Evolutionary conservation across 2,888 invertebrate genomes (phyloP), one percentile per base, ranked within the genome.

Genomic region (Metopia argyrocephala): DNA sequence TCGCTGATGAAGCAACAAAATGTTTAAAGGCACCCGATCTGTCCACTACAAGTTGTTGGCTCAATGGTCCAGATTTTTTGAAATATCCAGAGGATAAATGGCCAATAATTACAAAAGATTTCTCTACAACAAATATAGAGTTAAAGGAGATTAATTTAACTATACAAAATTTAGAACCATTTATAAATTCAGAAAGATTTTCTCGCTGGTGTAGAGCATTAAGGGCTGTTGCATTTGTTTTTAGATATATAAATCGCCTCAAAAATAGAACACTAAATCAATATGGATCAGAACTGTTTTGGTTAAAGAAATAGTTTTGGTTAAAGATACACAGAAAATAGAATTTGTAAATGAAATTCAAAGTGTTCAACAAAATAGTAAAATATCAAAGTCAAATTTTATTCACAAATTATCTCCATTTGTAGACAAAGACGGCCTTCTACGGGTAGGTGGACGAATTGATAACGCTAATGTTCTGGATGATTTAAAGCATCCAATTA

Each of bases 141-240:
- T n/a, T 68, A 15, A 79, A 65, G 25, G 52, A 78, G 4, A 15
- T 52, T 20, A 21, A 65, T 15, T 18, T 64, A 18, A 18, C 6
- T 12, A 28, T 28, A 23, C 9, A 71, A 28, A 46, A 66, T 61
- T 1, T 71, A 7, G 38, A 71, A 46, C 28, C 2, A n/a, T n/a
- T 78, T 52, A 46, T 78, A 46, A 65, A 73, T 6, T 21, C 54
- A 3, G 3, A 76, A 50, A 38, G 65, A 18, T 76, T 81, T 76
- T 81, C 78, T 27, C 52, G 57, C 1, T 80, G 80, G 76, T 38
- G 52, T 15, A 57, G 46, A 59, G 50, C 46, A 7, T 25, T 69
- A 18, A 71, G 80, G 45, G 25, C 70, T 18, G 25, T 18, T 3
- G 76, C 80, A 28, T 69, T 46, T 12, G 68, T 76, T 5, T 15